phyloP scores from a whole-genome alignment of 1,140 invertebrate genomes.

The Arctopsyche grandis region DNA sequence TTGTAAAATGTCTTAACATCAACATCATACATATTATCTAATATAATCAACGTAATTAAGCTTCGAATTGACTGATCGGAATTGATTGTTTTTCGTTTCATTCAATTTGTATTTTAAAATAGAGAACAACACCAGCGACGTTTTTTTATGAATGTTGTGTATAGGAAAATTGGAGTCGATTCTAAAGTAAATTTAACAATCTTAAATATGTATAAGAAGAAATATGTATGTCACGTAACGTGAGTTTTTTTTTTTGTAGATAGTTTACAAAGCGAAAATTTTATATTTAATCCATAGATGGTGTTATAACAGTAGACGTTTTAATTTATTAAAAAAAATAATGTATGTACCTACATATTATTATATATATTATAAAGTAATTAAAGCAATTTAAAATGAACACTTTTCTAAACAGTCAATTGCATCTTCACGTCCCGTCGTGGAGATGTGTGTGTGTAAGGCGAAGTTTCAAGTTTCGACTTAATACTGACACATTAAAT shows the following conservation, averaged over 20 bases:
- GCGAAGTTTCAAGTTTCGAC: too few relatives aligned
- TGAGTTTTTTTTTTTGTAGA: background rate
- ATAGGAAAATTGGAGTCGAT: background rate
- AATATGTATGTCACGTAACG: background rate
- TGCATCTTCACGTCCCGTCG: background rate
- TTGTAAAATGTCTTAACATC: too few relatives aligned
- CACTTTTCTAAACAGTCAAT: background rate
- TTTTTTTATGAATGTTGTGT: too few relatives aligned
- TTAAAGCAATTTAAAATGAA: too few relatives aligned
- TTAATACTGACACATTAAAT: too few relatives aligned
- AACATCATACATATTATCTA: too few relatives aligned
- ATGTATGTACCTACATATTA: background rate
- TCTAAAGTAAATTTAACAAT: constrained; percentile 2
- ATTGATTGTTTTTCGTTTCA: background rate
- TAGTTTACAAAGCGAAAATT: background rate
- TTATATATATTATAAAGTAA: background rate
- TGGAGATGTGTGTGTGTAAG: background rate
- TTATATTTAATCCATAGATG: constrained; percentile 1
- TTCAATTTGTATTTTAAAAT: background rate
- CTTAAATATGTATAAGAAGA: background rate
- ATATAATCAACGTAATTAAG: too few relatives aligned
- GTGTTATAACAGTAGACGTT: constrained; percentile 6
- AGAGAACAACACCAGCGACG: too few relatives aligned
- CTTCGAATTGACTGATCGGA: constrained; percentile 10
- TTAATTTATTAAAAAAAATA: background rate